Evolutionary conservation across 1,140 invertebrate genomes (phyloP).

Genomic region (Dysdera silvatica): DNA sequence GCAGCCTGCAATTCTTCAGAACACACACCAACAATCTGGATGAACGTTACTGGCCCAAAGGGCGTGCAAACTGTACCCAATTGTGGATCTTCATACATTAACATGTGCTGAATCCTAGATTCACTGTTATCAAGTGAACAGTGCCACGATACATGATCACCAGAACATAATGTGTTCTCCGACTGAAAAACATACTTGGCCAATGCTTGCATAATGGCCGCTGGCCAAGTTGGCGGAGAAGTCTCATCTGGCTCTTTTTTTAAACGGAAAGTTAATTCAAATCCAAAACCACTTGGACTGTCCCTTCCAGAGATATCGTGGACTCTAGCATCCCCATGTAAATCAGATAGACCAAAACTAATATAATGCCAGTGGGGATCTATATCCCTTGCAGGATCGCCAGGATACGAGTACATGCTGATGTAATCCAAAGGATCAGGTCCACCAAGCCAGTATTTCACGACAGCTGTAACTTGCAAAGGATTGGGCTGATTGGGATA

Average conservation of each 20-base stretch:
- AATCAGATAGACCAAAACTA: slow-evolving; percentile 84
- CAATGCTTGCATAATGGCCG: slow-evolving; percentile 78
- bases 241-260: slow-evolving; percentile 57
- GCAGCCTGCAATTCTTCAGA: slow-evolving; percentile 77
- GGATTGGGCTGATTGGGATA: slow-evolving; percentile 89
- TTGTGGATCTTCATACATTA: slow-evolving; percentile 76
- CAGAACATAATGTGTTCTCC: slow-evolving; percentile 67
- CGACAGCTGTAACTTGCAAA: slow-evolving; percentile 79
- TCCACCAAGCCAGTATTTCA: slow-evolving; percentile 93
- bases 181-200: slow-evolving; percentile 75
- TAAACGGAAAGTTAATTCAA: slow-evolving; percentile 83
- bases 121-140: slow-evolving; percentile 67
- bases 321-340: slow-evolving; percentile 87
- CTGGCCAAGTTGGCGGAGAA: slow-evolving; percentile 86
- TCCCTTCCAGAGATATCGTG: slow-evolving; percentile 60
- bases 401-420: slow-evolving; percentile 86
- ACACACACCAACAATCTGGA: slow-evolving; percentile 79
- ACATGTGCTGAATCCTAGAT: slow-evolving; percentile 73
- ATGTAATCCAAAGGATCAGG: slow-evolving; percentile 94
- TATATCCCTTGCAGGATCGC: slow-evolving; percentile 62
- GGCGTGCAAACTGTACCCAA: slow-evolving; percentile 58
- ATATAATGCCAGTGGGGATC: slow-evolving; percentile 94
- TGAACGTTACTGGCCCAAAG: slow-evolving; percentile 65
- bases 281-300: slow-evolving; percentile 76
- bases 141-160: slow-evolving; percentile 92